These are phyloP conservation scores for Condylostylus longicornis DNA, from an alignment of 1,140 invertebrate genomes.

Conservation along the genomic window DNA sequence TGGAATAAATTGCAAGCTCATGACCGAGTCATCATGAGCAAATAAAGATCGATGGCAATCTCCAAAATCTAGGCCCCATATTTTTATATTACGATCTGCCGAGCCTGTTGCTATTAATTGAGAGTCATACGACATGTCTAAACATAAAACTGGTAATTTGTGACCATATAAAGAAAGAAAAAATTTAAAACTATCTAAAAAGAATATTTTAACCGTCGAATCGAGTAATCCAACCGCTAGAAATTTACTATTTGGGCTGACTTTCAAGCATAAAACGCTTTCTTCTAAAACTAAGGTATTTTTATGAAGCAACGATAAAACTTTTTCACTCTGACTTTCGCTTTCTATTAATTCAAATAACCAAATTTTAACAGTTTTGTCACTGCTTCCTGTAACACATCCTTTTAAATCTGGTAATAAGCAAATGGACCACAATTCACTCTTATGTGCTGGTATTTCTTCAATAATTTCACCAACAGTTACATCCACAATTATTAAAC, in stretches of 20 bases:
- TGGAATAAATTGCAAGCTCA: conserved; percentile 72
- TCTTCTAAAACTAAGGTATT: conserved; percentile 78
- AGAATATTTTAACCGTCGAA: conserved; percentile 91
- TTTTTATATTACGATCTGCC: conserved; percentile 87
- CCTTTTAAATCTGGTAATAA: conserved; percentile 66
- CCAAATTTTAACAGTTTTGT: conserved; percentile 90
- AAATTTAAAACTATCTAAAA: conserved; percentile 88
- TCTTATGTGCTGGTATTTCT: conserved; percentile 61
- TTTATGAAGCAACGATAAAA: conserved; percentile 64
- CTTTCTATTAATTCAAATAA: conserved; percentile 63
- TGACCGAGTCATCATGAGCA: conserved; percentile 91
- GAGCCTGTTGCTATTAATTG: conserved; percentile 84
- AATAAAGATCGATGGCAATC: conserved; percentile 81
- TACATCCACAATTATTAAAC: conserved; percentile 77
- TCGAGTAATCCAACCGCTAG: conserved; percentile 82
- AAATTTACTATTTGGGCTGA: conserved; percentile 75
- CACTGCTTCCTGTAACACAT: conserved; percentile 70
- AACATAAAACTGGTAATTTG: conserved; percentile 80
- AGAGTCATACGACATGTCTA: conserved; percentile 90
- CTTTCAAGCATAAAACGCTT: conserved; percentile 62
- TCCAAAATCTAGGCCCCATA: conserved; percentile 98
- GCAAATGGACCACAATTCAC: conserved; percentile 60
- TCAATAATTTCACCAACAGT: conserved; percentile 62
- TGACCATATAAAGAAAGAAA: conserved; percentile 93
- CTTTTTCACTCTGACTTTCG: conserved; percentile 31